Evolutionary conservation across 2,888 invertebrate species (phyloP).

Genomic region (Cantharis rustica): DNA sequence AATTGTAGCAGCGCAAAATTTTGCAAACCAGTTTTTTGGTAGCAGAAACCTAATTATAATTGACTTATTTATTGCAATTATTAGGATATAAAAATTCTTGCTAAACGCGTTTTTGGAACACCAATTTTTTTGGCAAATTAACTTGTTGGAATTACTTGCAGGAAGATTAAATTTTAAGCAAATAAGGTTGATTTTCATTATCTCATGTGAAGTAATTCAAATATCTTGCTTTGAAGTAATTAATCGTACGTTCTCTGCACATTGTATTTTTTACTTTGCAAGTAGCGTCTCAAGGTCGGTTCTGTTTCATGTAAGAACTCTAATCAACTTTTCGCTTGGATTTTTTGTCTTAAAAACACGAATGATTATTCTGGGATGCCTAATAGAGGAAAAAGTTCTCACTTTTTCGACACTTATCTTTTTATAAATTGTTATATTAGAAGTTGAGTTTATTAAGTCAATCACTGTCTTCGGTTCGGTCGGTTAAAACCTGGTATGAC

Average conservation of each 20-base stretch:
- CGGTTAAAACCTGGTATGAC: neutral
- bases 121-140: neutral
- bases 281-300: slow-evolving; percentile 33
- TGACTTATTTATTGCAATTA: neutral
- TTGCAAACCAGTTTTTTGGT: neutral
- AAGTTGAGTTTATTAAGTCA: neutral
- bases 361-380: slow-evolving; percentile 26
- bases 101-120: neutral
- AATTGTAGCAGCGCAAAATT: neutral
- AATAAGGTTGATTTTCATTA: slow-evolving; percentile 18
- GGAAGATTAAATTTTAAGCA: neutral
- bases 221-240: slow-evolving; percentile 31
- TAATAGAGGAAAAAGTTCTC: slow-evolving; percentile 11
- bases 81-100: neutral
- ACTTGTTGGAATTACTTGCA: neutral
- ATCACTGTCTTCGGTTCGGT: neutral
- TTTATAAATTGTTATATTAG: neutral
- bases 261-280: slow-evolving; percentile 29
- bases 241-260: slow-evolving; percentile 29
- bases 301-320: slow-evolving; percentile 28
- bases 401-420: neutral
- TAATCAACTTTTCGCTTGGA: slow-evolving; percentile 23
- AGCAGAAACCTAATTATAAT: neutral
- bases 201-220: slow-evolving; percentile 29
- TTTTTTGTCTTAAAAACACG: slow-evolving; percentile 21